Evolutionary conservation across 2,797 vertebrate genomes (phyloP), one percentile per base, ranked within the genome.

Genomic region (Atherinosoma microstoma): DNA sequence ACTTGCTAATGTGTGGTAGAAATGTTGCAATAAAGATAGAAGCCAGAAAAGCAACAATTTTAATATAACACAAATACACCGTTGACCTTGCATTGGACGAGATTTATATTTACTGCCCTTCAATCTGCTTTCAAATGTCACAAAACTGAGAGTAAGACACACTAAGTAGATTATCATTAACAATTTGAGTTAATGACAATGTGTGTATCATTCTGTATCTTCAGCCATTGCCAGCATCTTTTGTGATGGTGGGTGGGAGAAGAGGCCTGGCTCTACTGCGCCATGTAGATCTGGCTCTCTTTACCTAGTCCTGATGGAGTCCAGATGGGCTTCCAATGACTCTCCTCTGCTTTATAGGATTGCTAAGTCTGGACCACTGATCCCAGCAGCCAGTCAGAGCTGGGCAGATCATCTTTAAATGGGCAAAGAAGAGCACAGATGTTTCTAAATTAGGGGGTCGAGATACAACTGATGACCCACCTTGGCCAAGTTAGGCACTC

Each of bases 311-410:
- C 84, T 94, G 91, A 93, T 94, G 83, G 78, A 90, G 85, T 83
- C 91, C 94, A 94, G 91, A 94, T 94, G 92, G 80, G 83, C 70
- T 85, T 85, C 79, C 80, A 85, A 76, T 83, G 82, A 86, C 78
- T 90, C 66, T 84, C 66, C 70, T 70, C 65, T 85, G 49, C 47
- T 89, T 85, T 58, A 61, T 65, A 71, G 80, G 22, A 73, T 79
- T 35, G 4, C 80, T 36, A 81, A 83, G 75, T 82, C 83, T 88
- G 79, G 83, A 89, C 82, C 84, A 81, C 56, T 64, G 57, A 80
- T 78, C 83, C 75, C 72, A 84, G 77, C 84, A 87, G 77, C 77
- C 64, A 12, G 70, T 70, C 69, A 75, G 58, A 73, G 83, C 47
- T 80, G 65, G 70, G 56, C 58, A 54, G 67, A 73, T 74, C 22